phyloP scores from a whole-genome alignment of 2,888 invertebrate species.

The Ectobius pallidus region DNA sequence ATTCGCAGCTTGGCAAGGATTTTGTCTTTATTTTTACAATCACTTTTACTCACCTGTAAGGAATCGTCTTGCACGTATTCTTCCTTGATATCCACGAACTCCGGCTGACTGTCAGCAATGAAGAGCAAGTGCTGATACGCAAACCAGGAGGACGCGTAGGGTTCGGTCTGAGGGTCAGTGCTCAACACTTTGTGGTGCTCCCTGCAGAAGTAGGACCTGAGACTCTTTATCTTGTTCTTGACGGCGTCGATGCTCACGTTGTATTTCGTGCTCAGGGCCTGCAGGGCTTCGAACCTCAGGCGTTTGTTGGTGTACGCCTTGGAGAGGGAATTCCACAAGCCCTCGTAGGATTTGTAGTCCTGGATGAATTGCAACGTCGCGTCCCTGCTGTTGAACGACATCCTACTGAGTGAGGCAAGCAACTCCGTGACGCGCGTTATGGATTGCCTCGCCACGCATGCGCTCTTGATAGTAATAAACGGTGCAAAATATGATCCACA shows the following conservation, averaged over 20 bases:
- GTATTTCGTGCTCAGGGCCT: background rate
- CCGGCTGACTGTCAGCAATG: background rate
- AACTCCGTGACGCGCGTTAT: too few species aligned
- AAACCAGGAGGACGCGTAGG: conserved; percentile 10
- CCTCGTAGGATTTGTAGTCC: background rate
- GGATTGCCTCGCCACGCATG: too few species aligned
- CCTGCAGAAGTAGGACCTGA: conserved; percentile 2
- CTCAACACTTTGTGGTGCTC: background rate
- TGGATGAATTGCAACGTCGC: background rate
- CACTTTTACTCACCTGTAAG: too few species aligned
- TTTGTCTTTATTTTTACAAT: too few species aligned
- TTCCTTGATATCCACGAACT: too few species aligned
- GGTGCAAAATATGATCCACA: too few species aligned
- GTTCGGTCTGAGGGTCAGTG: background rate
- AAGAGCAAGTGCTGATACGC: conserved; percentile 21
- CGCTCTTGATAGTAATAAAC: too few species aligned
- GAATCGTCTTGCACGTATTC: too few species aligned
- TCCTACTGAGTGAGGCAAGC: too few species aligned
- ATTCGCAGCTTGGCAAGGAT: too few species aligned
- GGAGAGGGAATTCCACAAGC: background rate
- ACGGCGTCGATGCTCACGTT: background rate
- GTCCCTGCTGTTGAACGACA: background rate
- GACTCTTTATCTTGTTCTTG: conserved; percentile 1
- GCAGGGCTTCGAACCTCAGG: background rate
- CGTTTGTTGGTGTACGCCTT: background rate